phyloP scores from a whole-genome alignment of 2,113 vertebrate genomes.

The Geococcyx californianus region DNA sequence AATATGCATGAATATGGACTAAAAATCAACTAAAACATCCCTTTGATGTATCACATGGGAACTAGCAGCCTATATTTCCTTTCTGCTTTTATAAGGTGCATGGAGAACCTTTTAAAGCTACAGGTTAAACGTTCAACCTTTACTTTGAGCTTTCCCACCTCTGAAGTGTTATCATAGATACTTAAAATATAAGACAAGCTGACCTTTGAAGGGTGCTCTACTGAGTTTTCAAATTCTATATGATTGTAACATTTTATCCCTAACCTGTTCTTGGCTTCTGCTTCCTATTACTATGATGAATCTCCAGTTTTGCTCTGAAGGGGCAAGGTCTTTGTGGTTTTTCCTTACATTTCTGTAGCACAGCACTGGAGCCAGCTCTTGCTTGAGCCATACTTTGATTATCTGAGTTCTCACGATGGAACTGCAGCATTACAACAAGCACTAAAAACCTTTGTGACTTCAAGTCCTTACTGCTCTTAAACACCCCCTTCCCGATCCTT shows the following conservation, averaged over 20 bases:
- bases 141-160: conserved; percentile 3
- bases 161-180: conserved; percentile 10
- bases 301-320: background rate
- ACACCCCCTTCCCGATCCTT: rapidly evolving
- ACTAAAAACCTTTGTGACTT: background rate
- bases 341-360: background rate
- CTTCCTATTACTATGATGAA: background rate
- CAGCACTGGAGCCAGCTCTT: background rate
- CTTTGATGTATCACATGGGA: background rate
- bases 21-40: background rate
- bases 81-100: background rate
- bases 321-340: background rate
- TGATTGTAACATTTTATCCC: background rate
- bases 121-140: conserved; percentile 13
- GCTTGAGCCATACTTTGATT: background rate
- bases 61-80: background rate
- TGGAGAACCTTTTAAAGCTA: background rate
- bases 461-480: background rate
- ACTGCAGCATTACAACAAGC: background rate
- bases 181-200: background rate
- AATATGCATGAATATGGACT: background rate
- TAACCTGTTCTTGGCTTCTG: background rate
- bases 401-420: background rate
- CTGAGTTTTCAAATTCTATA: conserved; percentile 28
- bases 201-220: background rate